These are phyloP conservation scores for Rutilus rutilus DNA, from an alignment of 2,113 vertebrate species.

Conservation along the genomic window DNA sequence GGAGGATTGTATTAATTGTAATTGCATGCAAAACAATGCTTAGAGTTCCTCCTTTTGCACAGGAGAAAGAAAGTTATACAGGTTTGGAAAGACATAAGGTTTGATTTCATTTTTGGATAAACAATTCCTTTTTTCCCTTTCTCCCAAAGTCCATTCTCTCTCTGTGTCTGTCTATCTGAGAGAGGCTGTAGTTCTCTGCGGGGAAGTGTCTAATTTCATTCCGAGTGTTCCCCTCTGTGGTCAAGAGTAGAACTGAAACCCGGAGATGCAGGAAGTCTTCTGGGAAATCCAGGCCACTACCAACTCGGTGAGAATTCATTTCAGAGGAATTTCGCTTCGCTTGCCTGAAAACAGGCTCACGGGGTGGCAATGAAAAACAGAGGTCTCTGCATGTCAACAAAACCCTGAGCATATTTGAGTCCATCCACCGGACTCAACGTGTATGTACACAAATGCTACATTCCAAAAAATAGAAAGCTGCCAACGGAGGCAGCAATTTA, in stretches of 20 bases:
- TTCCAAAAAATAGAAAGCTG: background rate
- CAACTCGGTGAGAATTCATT: slow-evolving; percentile 48
- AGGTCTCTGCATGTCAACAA: slow-evolving; percentile 49
- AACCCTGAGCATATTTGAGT: slow-evolving; percentile 35
- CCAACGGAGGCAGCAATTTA: background rate
- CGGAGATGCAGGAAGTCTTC: slow-evolving; percentile 34
- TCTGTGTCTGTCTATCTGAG: background rate
- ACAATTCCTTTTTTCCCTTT: background rate
- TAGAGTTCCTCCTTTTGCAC: background rate
- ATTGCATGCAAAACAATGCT: background rate
- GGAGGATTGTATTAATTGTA: background rate
- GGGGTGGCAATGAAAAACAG: slow-evolving; percentile 41
- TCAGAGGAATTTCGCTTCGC: slow-evolving; percentile 40
- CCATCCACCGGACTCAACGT: slow-evolving; percentile 14
- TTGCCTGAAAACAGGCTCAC: slow-evolving; percentile 45
- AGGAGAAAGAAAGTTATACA: background rate
- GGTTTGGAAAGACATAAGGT: background rate
- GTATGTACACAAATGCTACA: background rate
- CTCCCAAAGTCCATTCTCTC: background rate
- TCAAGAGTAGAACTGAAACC: slow-evolving; percentile 49
- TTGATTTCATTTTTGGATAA: background rate
- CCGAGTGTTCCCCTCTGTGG: slow-evolving; percentile 38
- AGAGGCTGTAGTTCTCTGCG: slow-evolving; percentile 13
- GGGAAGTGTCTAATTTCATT: slow-evolving; percentile 43
- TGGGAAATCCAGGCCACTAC: slow-evolving; percentile 48